Conservation (phyloP, 64 coral and sea anemone species). For the Dendronephthya gigantea region DNA sequence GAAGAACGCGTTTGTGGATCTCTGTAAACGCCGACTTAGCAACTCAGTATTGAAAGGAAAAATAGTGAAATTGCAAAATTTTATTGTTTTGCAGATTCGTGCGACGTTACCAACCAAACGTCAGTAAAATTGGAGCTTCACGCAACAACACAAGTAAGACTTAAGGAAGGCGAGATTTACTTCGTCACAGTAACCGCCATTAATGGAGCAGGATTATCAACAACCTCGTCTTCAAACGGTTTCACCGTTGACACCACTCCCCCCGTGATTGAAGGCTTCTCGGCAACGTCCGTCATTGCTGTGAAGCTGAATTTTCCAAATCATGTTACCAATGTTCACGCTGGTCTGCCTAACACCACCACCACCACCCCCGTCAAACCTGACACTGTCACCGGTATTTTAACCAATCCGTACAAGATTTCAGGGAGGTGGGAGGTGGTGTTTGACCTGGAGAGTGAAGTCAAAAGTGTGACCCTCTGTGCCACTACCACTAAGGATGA, state of each 20-base stretch:
- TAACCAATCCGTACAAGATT: not conserved
- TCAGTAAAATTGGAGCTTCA: not conserved
- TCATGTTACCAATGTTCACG: no score
- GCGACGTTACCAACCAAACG: not conserved
- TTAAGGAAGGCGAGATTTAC: not conserved
- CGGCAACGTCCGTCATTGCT: not conserved
- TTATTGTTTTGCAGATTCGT: not conserved
- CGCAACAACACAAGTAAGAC: not conserved
- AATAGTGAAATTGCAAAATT: not conserved
- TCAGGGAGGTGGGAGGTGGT: not conserved
- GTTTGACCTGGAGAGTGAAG: not conserved
- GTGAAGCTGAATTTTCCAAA: no score
- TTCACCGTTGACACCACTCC: not conserved
- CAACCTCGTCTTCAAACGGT: not conserved
- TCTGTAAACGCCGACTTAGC: no score
- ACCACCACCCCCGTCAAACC: no score
- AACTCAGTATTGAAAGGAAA: not conserved
- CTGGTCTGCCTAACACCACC: no score
- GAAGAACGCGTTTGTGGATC: no score
- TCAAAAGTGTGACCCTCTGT: not conserved
- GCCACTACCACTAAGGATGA: not conserved
- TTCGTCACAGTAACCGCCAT: not conserved
- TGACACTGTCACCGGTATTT: not conserved
- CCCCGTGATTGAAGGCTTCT: not conserved
- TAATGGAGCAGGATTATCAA: not conserved